Percentiles rank a stretch among this genome's conserved stretches.
Conservation (phyloP, 2,113 vertebrate genomes). For the Pogonocichla stellata region DNA sequence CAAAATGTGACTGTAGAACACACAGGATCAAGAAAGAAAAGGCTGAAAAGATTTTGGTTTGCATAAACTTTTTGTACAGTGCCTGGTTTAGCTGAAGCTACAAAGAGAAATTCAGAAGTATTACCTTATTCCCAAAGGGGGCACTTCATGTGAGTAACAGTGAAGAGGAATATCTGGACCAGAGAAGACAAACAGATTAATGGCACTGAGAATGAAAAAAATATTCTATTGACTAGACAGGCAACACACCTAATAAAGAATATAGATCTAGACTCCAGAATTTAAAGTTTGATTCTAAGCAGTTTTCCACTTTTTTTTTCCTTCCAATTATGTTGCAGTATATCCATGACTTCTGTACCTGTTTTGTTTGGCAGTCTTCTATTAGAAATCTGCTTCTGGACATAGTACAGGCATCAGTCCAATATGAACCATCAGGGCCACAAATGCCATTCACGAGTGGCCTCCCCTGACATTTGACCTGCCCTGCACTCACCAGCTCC, state of each 20-base stretch:
- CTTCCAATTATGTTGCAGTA: neutral
- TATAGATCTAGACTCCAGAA: neutral
- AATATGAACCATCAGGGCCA: neutral
- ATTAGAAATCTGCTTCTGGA: neutral
- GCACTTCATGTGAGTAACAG: neutral
- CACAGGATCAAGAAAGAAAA: neutral
- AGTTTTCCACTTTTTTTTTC: neutral
- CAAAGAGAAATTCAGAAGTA: neutral
- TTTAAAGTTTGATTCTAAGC: neutral
- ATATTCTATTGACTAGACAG: neutral
- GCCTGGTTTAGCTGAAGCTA: neutral
- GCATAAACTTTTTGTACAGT: neutral
- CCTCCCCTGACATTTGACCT: neutral
- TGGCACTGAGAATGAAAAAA: neutral
- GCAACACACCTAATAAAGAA: neutral
- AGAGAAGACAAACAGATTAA: neutral
- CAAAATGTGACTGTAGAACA: neutral
- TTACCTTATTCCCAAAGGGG: neutral
- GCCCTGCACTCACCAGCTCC: neutral
- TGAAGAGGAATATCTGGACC: neutral
- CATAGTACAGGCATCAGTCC: neutral
- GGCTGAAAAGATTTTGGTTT: neutral
- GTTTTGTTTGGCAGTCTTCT: neutral
- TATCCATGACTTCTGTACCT: neutral
- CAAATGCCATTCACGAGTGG: neutral